Conservation (phyloP, 2,888 invertebrate genomes). For the Tanytarsus gracilentus region DNA sequence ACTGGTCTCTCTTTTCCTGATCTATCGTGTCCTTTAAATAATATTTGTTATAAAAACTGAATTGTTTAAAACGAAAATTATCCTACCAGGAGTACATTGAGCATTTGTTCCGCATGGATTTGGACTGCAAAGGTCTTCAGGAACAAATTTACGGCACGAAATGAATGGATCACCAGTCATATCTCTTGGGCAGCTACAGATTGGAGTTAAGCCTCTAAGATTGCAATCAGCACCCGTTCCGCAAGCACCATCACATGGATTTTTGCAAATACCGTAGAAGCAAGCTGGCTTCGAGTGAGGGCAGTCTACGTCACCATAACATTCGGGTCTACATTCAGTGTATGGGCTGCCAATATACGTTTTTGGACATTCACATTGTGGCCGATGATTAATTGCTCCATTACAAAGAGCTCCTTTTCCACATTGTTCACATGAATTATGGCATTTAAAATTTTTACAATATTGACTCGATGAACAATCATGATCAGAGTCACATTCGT, state of each 20-base stretch:
- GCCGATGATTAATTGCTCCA: slow-evolving; percentile 62
- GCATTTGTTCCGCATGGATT: slow-evolving; percentile 72
- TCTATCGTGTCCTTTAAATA: slow-evolving; percentile 73
- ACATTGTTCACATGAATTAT: slow-evolving; percentile 66
- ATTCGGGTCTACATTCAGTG: slow-evolving; percentile 69
- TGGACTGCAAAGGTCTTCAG: slow-evolving; percentile 74
- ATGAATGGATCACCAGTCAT: slow-evolving; percentile 83
- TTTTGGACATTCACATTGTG: slow-evolving; percentile 72
- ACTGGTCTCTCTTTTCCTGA: slow-evolving; percentile 74
- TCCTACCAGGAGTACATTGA: no score
- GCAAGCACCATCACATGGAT: slow-evolving; percentile 75
- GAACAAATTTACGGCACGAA: slow-evolving; percentile 65
- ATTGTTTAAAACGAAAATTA: no score
- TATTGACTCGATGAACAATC: slow-evolving; percentile 63
- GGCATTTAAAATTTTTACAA: slow-evolving; percentile 67
- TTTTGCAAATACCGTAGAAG: slow-evolving; percentile 68
- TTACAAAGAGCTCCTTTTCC: slow-evolving; percentile 71
- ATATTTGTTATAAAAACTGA: no score
- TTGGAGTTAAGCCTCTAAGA: slow-evolving; percentile 66
- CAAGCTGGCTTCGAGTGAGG: slow-evolving; percentile 69
- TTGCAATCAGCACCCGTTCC: slow-evolving; percentile 72
- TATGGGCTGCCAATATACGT: slow-evolving; percentile 72
- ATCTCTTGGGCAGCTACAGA: slow-evolving; percentile 77
- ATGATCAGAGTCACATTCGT: slow-evolving; percentile 69
- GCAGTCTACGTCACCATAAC: slow-evolving; percentile 65